Percentiles rank a stretch among this genome's conserved stretches.
Evolutionary conservation across 2,797 vertebrate species (phyloP).

Genomic region (Argentina silus): DNA sequence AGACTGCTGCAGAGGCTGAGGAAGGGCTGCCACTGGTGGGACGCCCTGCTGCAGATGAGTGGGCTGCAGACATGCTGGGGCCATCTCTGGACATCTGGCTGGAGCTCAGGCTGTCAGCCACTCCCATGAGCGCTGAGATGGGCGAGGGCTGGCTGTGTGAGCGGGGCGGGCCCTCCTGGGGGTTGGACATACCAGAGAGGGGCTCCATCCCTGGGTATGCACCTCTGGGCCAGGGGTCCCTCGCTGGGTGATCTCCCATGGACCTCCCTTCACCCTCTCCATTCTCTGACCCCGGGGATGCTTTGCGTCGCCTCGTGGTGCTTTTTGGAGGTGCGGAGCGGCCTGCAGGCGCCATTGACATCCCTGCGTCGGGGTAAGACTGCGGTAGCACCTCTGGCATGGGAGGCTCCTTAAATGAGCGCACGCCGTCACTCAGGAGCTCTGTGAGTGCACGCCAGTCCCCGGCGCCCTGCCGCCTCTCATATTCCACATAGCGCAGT

Average conservation of each 20-base stretch:
- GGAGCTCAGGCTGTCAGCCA: conserved; percentile 83
- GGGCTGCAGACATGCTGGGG: conserved; percentile 67
- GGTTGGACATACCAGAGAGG: conserved; percentile 66
- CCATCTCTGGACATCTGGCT: conserved; percentile 84
- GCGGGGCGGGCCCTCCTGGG: conserved; percentile 67
- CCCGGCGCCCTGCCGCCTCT: conserved; percentile 83
- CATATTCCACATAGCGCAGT: conserved; percentile 90
- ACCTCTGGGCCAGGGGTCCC: conserved; percentile 80
- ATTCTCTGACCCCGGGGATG: conserved; percentile 75
- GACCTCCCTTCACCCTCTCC: conserved; percentile 76
- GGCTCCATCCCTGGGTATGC: conserved; percentile 74
- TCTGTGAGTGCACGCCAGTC: conserved; percentile 89
- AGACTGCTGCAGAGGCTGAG: conserved; percentile 68
- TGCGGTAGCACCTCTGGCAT: conserved; percentile 83
- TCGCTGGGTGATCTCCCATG: conserved; percentile 71
- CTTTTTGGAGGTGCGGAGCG: conserved; percentile 66
- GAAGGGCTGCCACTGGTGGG: conserved; percentile 76
- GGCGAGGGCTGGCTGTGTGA: conserved; percentile 83
- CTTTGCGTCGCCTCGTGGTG: conserved; percentile 72
- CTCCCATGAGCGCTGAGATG: conserved; percentile 87
- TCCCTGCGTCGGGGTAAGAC: conserved; percentile 75
- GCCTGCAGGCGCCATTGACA: conserved; percentile 70
- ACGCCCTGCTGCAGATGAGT: conserved; percentile 68
- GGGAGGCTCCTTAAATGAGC: conserved; percentile 85
- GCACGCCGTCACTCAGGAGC: conserved; percentile 84